Evolutionary conservation across 2,888 invertebrate genomes (phyloP), one percentile per base, ranked within the genome.

Genomic region (Ochlodes sylvanus): DNA sequence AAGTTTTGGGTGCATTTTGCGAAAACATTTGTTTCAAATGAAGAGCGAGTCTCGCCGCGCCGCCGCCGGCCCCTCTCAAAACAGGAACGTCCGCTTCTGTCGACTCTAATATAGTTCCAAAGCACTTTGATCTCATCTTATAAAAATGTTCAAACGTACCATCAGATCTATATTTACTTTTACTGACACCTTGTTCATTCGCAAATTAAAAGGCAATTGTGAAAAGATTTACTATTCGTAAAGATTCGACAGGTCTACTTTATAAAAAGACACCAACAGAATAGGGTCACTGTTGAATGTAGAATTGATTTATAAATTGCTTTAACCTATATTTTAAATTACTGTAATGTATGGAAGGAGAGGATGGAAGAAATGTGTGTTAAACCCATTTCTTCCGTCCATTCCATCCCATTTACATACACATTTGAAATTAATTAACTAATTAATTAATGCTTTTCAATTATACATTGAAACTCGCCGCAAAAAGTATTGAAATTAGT

Each of bases 61-160:
- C 38, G 56, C 5, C 38, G 65, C 52, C 54, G 41, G 58, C 71
- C 77, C 75, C 74, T 76, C 76, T 76, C 76, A 81, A 83, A 82
- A 83, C 82, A 82, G 80, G 78, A 70, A 74, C 79, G 78, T 72
- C 77, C 73, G 72, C 71, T 71, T 66, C 72, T 76, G 84, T 85
- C 85, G 84, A 85, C 86, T 83, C 82, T 83, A 84, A 89, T 88
- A 84, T 78, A 78, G 81, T 81, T 83, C 81, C 74, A 79, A 81
- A 82, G 78, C 75, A 84, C 85, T 90, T 90, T 91, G 89, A 91
- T 89, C 88, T 90, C 78, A 75, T 75, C 79, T 80, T 81, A 79
- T 81, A 80, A 79, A 82, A 81, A 79, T 75, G 74, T 71, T 73
- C 76, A 75, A 77, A 75, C 68, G 72, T 75, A 72, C 73, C 73